These are phyloP conservation scores for Cepphus grylle DNA, from an alignment of 2,113 vertebrate genomes.

Conservation along the genomic window DNA sequence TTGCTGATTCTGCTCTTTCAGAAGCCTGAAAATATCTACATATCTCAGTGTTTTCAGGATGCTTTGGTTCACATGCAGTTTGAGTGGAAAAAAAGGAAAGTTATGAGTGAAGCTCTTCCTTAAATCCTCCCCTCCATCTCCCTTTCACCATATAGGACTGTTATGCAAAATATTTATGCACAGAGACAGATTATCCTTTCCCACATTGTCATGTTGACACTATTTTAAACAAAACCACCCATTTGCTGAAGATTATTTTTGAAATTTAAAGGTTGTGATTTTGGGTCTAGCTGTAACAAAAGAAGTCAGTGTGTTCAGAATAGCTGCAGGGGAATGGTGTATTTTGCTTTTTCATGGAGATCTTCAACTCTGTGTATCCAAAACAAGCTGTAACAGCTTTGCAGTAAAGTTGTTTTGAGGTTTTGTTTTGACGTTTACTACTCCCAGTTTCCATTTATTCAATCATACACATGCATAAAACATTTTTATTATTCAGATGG, in stretches of 20 bases:
- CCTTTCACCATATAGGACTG: neutral
- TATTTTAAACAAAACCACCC: neutral
- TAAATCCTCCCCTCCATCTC: neutral
- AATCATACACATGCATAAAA: conserved; percentile 17
- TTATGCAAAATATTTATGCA: neutral
- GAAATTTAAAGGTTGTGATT: neutral
- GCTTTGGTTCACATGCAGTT: neutral
- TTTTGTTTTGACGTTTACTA: conserved; percentile 12
- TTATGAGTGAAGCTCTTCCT: neutral
- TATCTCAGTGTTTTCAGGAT: neutral
- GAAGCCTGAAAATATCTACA: neutral
- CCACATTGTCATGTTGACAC: neutral
- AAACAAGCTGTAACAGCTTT: neutral
- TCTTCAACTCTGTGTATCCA: neutral
- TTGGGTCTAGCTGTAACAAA: neutral
- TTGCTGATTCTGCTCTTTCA: neutral
- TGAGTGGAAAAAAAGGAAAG: neutral
- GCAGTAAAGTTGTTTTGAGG: neutral
- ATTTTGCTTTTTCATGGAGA: neutral
- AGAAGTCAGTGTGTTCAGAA: neutral
- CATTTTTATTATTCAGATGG: conserved; percentile 17
- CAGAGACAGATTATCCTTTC: neutral
- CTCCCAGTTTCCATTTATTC: neutral
- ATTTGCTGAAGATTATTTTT: neutral
- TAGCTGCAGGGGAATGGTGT: neutral